Base-by-base conservation (phyloP, 2,797 vertebrate genomes). In the Phylloscopus collybita region DNA sequence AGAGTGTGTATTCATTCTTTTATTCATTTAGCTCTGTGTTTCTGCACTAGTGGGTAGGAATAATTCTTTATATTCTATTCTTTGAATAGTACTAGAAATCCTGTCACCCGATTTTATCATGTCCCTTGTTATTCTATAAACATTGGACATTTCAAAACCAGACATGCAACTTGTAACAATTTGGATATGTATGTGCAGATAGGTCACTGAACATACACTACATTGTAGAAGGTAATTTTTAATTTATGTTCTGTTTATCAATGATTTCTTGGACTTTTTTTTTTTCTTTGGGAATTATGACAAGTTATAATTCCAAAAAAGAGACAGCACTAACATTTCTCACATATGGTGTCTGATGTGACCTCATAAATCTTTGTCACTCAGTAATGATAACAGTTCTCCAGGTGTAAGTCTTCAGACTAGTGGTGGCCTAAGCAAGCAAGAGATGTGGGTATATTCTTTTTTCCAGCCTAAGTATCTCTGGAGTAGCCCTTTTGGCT, bases 1-100 rank as follows among this genome's bases (percentile, higher is more conserved):
- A 70, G 47, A 38, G 62, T 73, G 59, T 88, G 45, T 93, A 47
- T 76, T 94, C 85, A 67, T 90, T 87, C 80, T 80, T 91, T 91
- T 94, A 89, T 94, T 92, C 57, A 80, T 88, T 88, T 95, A 88
- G 42, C 44, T 91, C 85, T 57, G 36, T 84, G 57, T 84, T 96
- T 95, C 90, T 90, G 83, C 73, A 71, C 88, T 87, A 54, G 57
- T 87, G 79, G 30, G 20, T 91, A 87, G 54, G 84, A 90, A 92
- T 93, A 96, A 92, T 92, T 91, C 86, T 93, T 92, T 90, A 80
- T 49, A 47, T 80, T 89, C 67, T 88, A 19, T 64, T 92, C 36
- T 76, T 81, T 76, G 73, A 86, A 57, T 80, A 80, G 72, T 50
- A 54, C 22, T 73, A 80, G 80, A 90, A 92, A 90, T 57, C 60